Evolutionary conservation across 2,888 invertebrate species (phyloP), one percentile per base, ranked within the genome.

Genomic region (Lasioglossum calceatum): DNA sequence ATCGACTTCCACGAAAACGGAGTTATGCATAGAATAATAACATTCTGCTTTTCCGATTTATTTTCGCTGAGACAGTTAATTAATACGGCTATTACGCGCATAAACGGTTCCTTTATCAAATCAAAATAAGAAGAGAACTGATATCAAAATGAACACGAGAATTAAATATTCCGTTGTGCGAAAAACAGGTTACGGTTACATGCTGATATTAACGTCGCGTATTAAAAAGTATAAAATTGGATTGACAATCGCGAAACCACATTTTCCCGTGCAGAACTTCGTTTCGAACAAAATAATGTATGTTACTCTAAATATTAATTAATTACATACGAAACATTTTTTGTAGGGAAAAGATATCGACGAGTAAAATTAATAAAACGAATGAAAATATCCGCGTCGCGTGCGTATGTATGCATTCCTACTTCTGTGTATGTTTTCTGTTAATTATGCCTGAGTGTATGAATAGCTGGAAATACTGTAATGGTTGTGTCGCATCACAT

Each of bases 211-310:
- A 58, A n/a, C 1, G 10, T 12, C n/a, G 4, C n/a, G 4, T 1
- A 58, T 58, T 58, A 58, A 58, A n/a, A 58, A 58, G 58, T 58
- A n/a, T 58, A 58, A 58, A n/a, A 58, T 58, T 58, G n/a, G 58
- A 58, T 12, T n/a, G 58, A 58, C 12, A 58, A 58, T 58, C n/a
- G 58, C 4, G n/a, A n/a, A n/a, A 58, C n/a, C 58, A 12, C n/a
- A 12, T n/a, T 58, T 58, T 58, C 58, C 12, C 8, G n/a, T 58
- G n/a, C n/a, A n/a, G n/a, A 58, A n/a, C 1, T n/a, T n/a, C n/a
- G 12, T 58, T n/a, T n/a, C 12, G 3, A 58, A 58, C n/a, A 58
- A n/a, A 58, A n/a, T 58, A 58, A 58, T 58, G n/a, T 58, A 58
- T 12, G 58, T 64, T 7, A 19, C 1, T 32, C 8, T 64, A 16